phyloP scores from a whole-genome alignment of 2,113 vertebrate genomes.

The Lepisosteus oculatus region DNA sequence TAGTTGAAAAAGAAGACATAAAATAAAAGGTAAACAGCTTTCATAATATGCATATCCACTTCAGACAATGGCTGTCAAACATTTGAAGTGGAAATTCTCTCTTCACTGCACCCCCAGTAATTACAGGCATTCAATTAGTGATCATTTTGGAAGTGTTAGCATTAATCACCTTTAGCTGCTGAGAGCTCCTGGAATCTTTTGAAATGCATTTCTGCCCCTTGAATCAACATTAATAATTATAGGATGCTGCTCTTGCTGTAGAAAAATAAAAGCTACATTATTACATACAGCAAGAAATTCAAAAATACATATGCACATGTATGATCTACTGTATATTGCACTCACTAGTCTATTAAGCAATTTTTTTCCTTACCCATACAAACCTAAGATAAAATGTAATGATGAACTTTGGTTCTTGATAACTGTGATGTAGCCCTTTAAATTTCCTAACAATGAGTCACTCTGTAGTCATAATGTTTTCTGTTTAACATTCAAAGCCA shows the following conservation, averaged over 20 bases:
- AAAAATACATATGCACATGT: not conserved
- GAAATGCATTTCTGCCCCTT: slow-evolving; percentile 1
- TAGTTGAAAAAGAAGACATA: too few relatives aligned
- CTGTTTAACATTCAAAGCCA: slow-evolving; percentile 3
- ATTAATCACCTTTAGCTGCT: slow-evolving; percentile 4
- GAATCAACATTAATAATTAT: slow-evolving; percentile 4
- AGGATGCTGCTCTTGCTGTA: not conserved
- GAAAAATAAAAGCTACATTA: not conserved
- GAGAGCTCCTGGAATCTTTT: not conserved
- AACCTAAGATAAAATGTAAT: not conserved
- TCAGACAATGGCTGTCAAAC: not conserved
- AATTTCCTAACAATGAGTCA: slow-evolving; percentile 3
- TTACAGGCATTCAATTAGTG: slow-evolving; percentile 8
- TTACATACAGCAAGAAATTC: not conserved
- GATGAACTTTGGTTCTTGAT: not conserved
- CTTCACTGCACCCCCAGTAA: not conserved
- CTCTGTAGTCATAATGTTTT: not conserved
- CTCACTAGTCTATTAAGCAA: not conserved
- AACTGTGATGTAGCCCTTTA: not conserved
- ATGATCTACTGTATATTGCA: not conserved
- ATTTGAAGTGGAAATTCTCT: not conserved
- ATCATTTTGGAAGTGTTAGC: not conserved
- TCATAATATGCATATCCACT: not conserved
- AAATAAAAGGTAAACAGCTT: too few relatives aligned
- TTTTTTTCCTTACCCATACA: not conserved